Percentiles rank a stretch among this genome's conserved stretches.
Evolutionary conservation across 1,140 invertebrate species (phyloP).

Genomic region (Drosophila kurseongensis): DNA sequence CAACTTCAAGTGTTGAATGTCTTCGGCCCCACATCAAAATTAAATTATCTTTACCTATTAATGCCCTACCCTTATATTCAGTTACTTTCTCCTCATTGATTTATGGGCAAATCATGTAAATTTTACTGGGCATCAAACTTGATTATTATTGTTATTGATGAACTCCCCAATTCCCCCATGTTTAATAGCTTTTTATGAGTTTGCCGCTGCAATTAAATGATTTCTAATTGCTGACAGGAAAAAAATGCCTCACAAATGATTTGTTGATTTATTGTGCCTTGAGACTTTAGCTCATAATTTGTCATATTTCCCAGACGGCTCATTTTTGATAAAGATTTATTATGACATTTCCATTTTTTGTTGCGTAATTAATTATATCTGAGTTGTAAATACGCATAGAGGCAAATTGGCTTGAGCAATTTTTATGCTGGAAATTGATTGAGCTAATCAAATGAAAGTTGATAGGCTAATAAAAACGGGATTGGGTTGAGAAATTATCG

Average conservation of each 20-base stretch:
- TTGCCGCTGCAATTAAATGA: conserved; percentile 80
- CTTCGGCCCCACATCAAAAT: conserved; percentile 27
- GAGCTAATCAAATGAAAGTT: conserved; percentile 69
- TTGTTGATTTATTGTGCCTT: conserved; percentile 73
- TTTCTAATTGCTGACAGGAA: conserved; percentile 72
- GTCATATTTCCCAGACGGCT: conserved; percentile 62
- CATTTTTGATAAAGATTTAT: conserved; percentile 79
- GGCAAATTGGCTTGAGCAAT: conserved; percentile 13
- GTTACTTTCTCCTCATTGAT: conserved; percentile 52
- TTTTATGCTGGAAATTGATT: conserved; percentile 64
- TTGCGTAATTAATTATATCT: conserved; percentile 57
- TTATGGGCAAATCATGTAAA: conserved; percentile 78
- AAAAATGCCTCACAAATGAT: conserved; percentile 58
- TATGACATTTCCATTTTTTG: conserved; percentile 74
- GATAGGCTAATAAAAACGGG: conserved; percentile 45
- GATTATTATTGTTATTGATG: conserved; percentile 71
- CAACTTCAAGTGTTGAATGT: conserved; percentile 2
- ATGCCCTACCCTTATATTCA: conserved; percentile 34
- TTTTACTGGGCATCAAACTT: conserved; percentile 58
- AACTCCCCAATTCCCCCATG: conserved; percentile 42
- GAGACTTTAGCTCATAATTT: conserved; percentile 65
- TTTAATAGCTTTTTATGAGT: conserved; percentile 72
- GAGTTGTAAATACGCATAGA: conserved; percentile 26
- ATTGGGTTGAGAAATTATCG: conserved; percentile 9
- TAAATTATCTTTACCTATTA: conserved; percentile 40